phyloP scores from a whole-genome alignment of 1,140 invertebrate species.

The Pristionchus pacificus region DNA sequence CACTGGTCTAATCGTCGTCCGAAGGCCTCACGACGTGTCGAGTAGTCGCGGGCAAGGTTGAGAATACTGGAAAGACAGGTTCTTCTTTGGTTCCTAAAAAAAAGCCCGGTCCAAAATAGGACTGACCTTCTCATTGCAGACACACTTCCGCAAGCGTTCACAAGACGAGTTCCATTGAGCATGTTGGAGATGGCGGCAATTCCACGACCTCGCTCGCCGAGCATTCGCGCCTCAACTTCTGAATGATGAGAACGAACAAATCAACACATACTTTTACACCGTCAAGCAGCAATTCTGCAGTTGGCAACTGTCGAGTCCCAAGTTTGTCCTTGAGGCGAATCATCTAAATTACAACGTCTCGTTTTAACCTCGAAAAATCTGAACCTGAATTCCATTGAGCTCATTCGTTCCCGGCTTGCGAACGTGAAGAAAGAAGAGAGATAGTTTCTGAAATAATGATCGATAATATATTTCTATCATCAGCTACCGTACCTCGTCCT shows the following conservation, averaged over 20 bases:
- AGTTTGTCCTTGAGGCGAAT: slow-evolving; percentile 66
- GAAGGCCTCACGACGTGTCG: slow-evolving; percentile 55
- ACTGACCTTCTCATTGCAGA: slow-evolving; percentile 62
- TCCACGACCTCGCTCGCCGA: slow-evolving; percentile 63
- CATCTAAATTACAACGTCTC: slow-evolving; percentile 52
- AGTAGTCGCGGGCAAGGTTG: slow-evolving; percentile 64
- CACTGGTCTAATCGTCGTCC: not conserved
- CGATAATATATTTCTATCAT: not conserved
- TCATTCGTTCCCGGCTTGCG: slow-evolving; percentile 57
- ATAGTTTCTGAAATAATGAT: slow-evolving; percentile 63
- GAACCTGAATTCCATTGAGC: slow-evolving; percentile 61
- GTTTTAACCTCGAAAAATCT: not conserved
- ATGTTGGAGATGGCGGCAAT: slow-evolving; percentile 64
- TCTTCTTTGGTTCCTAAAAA: not conserved
- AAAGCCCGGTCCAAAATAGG: too few species aligned
- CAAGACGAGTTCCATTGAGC: slow-evolving; percentile 66
- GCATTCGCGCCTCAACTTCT: slow-evolving; percentile 57
- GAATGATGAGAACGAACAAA: not conserved
- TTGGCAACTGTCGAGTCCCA: slow-evolving; percentile 61
- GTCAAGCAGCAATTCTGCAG: slow-evolving; percentile 65
- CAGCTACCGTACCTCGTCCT: slow-evolving; percentile 48
- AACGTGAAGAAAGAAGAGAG: slow-evolving; percentile 64
- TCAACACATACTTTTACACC: slow-evolving; percentile 48
- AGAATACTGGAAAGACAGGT: slow-evolving; percentile 59
- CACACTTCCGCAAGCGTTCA: slow-evolving; percentile 63